These are phyloP conservation scores for Amitus sp. DNA, from an alignment of 2,888 invertebrate genomes.

Conservation along the genomic window DNA sequence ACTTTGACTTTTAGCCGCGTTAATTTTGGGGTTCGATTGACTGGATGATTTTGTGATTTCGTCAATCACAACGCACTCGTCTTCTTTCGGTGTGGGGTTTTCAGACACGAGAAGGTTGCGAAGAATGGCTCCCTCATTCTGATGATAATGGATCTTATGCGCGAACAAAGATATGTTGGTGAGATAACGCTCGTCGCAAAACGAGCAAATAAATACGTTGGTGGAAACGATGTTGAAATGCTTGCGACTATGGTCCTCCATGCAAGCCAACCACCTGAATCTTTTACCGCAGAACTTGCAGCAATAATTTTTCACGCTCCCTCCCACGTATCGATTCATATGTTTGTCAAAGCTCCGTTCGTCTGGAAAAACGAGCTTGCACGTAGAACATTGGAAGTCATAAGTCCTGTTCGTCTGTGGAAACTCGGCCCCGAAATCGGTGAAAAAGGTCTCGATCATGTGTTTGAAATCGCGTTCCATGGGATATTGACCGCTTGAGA, in stretches of 20 bases:
- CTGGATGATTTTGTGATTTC: too few relatives aligned
- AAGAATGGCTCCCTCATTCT: slow-evolving; percentile 8
- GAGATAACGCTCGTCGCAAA: slow-evolving; percentile 25
- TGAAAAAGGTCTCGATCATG: slow-evolving; percentile 23
- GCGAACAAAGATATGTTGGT: slow-evolving; percentile 29
- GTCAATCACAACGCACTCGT: neutral
- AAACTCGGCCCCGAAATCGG: slow-evolving; percentile 28
- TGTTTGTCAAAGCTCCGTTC: slow-evolving; percentile 19
- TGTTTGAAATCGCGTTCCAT: neutral
- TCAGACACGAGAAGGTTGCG: too few relatives aligned
- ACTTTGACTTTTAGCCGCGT: too few relatives aligned
- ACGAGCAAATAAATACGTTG: slow-evolving; percentile 21
- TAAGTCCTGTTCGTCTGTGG: slow-evolving; percentile 6
- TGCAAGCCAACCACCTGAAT: slow-evolving; percentile 23
- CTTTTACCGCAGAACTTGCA: slow-evolving; percentile 30
- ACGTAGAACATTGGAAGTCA: slow-evolving; percentile 25
- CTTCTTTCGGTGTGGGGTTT: too few relatives aligned
- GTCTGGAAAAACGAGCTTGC: slow-evolving; percentile 28
- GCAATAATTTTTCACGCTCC: slow-evolving; percentile 13
- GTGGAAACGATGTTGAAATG: slow-evolving; percentile 27
- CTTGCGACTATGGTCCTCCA: slow-evolving; percentile 32
- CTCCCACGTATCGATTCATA: slow-evolving; percentile 21
- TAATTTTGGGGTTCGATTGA: too few relatives aligned
- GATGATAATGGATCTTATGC: slow-evolving; percentile 32
- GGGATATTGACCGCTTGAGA: neutral